Evolutionary conservation across 2,113 vertebrate genomes (phyloP).

Genomic region (Micronycteris hirsuta): DNA sequence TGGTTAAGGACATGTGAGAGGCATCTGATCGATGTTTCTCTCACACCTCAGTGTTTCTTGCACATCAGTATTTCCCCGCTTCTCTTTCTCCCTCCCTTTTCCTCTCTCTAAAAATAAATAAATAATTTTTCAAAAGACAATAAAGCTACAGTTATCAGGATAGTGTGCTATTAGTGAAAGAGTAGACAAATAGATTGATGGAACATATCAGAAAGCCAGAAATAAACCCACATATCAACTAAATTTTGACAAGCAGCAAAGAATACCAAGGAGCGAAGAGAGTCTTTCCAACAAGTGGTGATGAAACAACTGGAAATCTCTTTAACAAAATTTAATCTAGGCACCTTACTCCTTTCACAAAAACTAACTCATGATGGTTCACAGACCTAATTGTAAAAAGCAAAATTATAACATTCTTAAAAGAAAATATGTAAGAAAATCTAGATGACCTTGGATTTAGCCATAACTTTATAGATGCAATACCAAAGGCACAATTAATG

Average conservation of each 20-base stretch:
- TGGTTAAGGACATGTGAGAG: no score
- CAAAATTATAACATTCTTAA: not conserved
- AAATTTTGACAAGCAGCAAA: not conserved
- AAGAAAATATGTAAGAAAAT: not conserved
- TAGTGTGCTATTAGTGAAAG: not conserved
- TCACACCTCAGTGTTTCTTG: no score
- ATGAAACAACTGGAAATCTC: not conserved
- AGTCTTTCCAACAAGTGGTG: not conserved
- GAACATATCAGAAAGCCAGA: not conserved
- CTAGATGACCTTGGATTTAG: not conserved
- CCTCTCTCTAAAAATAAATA: no score
- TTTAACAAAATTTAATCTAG: not conserved
- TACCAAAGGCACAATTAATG: not conserved
- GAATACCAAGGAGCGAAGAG: not conserved
- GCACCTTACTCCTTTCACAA: not conserved
- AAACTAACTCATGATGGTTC: not conserved
- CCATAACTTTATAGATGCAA: not conserved
- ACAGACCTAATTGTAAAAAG: not conserved
- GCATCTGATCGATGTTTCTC: no score
- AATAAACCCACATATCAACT: not conserved
- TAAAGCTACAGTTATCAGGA: not conserved
- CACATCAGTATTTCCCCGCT: no score
- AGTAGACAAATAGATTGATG: not conserved
- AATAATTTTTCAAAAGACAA: not conserved
- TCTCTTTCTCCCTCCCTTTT: no score